Evolutionary conservation across 2,113 vertebrate genomes (phyloP).

Genomic region (Proteles cristata): DNA sequence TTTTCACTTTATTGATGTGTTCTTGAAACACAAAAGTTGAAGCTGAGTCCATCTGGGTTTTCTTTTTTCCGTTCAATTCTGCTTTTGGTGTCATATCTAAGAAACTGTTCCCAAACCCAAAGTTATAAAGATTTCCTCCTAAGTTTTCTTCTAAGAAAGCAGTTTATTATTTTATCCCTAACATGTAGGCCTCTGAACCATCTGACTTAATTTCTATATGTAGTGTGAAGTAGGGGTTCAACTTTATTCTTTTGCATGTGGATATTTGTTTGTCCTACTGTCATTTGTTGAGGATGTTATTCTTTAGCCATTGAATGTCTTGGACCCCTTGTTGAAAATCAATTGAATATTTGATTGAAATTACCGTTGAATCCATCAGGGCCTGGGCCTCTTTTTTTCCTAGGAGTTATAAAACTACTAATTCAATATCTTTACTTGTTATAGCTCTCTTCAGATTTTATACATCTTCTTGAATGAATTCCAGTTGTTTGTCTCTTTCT

Average conservation of each 20-base stretch:
- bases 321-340: not conserved
- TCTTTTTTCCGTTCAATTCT: not conserved
- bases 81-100: not conserved
- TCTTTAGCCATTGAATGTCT: not conserved
- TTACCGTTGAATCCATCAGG: not conserved
- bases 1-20: not conserved
- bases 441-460: not conserved
- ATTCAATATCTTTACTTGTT: not conserved
- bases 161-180: not conserved
- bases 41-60: not conserved
- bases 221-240: not conserved
- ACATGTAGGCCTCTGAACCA: not conserved
- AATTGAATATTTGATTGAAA: not conserved
- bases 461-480: not conserved
- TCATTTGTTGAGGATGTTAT: not conserved
- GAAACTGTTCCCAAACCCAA: not conserved
- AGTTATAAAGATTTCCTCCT: not conserved
- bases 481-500: not conserved
- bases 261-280: not conserved
- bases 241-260: not conserved
- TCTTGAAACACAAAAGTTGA: not conserved
- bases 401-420: not conserved
- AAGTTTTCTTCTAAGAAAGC: not conserved
- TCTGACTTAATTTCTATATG: not conserved
- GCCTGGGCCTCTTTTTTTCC: not conserved